Evolutionary conservation across 2,797 vertebrate species (phyloP), one percentile per base, ranked within the genome.

Genomic region (Cyclura pinguis): DNA sequence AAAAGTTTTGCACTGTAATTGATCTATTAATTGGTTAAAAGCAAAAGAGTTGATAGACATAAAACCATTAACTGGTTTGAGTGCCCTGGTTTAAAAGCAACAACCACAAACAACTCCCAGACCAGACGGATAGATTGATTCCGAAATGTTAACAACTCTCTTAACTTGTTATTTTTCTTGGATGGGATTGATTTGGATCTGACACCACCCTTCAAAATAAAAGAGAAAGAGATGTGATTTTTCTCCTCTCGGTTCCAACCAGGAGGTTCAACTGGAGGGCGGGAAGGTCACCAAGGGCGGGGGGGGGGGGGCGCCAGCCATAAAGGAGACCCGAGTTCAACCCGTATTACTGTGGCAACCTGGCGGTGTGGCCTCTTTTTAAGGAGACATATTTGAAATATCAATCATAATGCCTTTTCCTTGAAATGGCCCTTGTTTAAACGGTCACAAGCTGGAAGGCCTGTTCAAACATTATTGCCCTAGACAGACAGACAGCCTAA

Each of bases 381-480:
- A n/a, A 62, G 76, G 78, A 83, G 85, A 14, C 85, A 38, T 67
- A 78, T 90, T 90, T 90, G 85, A 87, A 87, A 67, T 67, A 87
- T 77, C 85, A 77, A 67, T 77, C 89, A 77, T n/a, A 67, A 2
- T 47, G 85, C 69, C 35, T 83, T 83, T 18, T 18, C 80, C 52
- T 84, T 73, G 88, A 84, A 89, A 50, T 22, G 80, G 67, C 10
- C 80, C 87, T 88, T 38, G 87, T 90, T 90, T 80, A 81, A 90
- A 80, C 77, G 89, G 67, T 83, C 85, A 87, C 85, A 87, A 80
- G 42, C 64, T 76, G 85, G 57, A 90, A 83, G 57, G 57, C 57
- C 80, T 77, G 80, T 57, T 87, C 85, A 87, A 87, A 90, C 80
- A 83, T 77, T 83, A 83, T 90, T 90, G 80, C 80, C 85, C 80